Conservation (phyloP, 2,113 vertebrate species). For the Pterocles orientalis region DNA sequence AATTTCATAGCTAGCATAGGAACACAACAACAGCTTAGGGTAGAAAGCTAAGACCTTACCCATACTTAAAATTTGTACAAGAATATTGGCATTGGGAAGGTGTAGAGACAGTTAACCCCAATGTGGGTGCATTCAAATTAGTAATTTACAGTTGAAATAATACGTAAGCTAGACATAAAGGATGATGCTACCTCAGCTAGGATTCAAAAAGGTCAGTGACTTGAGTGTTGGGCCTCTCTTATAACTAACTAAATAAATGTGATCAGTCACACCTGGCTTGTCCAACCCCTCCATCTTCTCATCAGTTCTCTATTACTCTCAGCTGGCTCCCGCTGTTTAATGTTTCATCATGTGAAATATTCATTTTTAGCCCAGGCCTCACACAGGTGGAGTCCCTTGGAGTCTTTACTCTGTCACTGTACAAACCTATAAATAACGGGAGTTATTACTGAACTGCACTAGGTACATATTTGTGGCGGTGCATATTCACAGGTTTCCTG, state of each 20-base stretch:
- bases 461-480: neutral
- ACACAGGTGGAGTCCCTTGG: neutral
- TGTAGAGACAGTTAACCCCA: neutral
- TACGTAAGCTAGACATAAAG: neutral
- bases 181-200: neutral
- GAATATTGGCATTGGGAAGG: neutral
- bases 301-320: neutral
- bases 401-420: neutral
- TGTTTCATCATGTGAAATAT: neutral
- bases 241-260: neutral
- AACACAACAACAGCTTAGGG: neutral
- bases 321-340: neutral
- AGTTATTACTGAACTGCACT: neutral
- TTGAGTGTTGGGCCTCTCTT: neutral
- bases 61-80: neutral
- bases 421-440: neutral
- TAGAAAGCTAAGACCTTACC: neutral
- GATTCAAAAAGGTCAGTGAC: neutral
- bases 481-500: neutral
- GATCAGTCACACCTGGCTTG: neutral
- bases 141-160: neutral
- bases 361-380: neutral
- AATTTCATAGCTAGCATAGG: neutral
- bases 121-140: neutral
- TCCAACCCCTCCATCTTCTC: neutral